These are phyloP conservation scores for Physeter macrocephalus DNA, from an alignment of 2,113 vertebrate species.

Conservation along the genomic window DNA sequence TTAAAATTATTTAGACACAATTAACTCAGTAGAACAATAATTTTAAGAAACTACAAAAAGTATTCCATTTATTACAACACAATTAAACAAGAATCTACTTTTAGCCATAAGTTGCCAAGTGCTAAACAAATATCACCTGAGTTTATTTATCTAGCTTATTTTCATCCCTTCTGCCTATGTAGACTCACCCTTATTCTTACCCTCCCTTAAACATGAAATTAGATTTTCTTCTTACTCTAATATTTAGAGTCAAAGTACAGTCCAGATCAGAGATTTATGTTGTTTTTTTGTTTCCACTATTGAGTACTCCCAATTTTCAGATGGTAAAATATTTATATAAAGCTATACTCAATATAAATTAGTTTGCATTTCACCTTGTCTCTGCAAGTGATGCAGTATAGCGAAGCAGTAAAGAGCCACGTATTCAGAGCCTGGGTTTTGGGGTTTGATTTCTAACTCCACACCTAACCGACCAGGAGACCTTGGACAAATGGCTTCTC, in stretches of 20 bases:
- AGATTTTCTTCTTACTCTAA: background rate
- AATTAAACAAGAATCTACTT: background rate
- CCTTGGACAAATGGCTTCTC: background rate
- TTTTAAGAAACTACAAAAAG: background rate
- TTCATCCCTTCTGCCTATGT: background rate
- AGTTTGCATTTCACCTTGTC: background rate
- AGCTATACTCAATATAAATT: background rate
- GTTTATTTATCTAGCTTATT: background rate
- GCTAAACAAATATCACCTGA: background rate
- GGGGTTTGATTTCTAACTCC: background rate
- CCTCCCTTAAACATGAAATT: background rate
- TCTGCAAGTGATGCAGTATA: background rate
- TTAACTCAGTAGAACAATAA: background rate
- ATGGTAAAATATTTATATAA: background rate
- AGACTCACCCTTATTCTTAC: background rate
- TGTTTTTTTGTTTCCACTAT: background rate
- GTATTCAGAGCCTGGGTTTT: background rate
- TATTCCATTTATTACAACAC: background rate
- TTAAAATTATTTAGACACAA: constrained; percentile 4
- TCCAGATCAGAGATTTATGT: background rate
- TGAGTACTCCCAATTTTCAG: background rate
- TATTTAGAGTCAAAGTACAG: background rate
- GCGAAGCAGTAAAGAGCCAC: background rate
- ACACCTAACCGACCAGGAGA: background rate
- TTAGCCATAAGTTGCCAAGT: background rate